Base-by-base conservation (phyloP, 1,140 invertebrate species). In the Cydia amplana region DNA sequence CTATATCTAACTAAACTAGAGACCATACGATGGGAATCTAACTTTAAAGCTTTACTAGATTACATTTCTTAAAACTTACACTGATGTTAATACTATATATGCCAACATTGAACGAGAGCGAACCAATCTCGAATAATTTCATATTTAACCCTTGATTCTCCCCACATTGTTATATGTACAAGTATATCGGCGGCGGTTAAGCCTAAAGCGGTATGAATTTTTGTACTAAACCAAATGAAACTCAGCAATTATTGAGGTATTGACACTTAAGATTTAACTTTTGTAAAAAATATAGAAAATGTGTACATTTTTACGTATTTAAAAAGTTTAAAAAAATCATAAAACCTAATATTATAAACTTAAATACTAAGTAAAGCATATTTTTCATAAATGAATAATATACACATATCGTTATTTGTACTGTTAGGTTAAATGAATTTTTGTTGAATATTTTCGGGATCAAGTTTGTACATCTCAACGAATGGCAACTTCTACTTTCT, bases 291-390 rank as follows among this genome's bases (percentile, higher is more conserved):
- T 63, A 78, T 76, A 79, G 79, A 82, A 80, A 84, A 85, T 83
- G 77, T 85, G 85, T 83, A 83, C 75, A 83, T 81, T 63, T 43
- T 77, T 83, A 82, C 77, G 77, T 63, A 77, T 75, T 74, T 73
- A 75, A 80, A 77, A 80, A 60, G 70, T 75, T 81, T 49, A 80
- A 74, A 78, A 81, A 77, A 80, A 75, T 84, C 79, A 81, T 77
- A 84, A 85, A 81, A 78, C 82, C 85, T 82, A 86, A 77, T 75
- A 79, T 60, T 46, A 46, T 46, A 84, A 84, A 84, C 84, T 84
- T 89, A 86, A 82, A 80, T 74, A 81, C 88, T 91, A 90, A 90
- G 87, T 91, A 90, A 91, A 91, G 90, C 88, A 91, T 88, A 89
- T 70, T 79, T 81, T 86, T 87, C 79, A 85, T 88, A 85, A 81